These are phyloP conservation scores for Sebastiscus tertius DNA, from an alignment of 2,797 vertebrate genomes.

Conservation along the genomic window DNA sequence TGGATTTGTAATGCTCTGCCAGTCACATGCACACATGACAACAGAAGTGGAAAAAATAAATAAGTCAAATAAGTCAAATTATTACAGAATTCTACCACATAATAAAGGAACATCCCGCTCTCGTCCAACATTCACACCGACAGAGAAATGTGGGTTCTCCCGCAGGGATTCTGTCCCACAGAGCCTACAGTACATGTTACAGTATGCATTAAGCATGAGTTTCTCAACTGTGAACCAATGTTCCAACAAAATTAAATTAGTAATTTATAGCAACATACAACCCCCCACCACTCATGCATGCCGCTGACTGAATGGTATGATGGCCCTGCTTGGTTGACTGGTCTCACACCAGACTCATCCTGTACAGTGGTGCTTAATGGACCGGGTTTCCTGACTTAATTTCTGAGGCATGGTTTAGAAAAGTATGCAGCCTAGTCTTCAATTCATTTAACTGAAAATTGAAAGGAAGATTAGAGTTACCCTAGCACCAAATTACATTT, in stretches of 20 bases:
- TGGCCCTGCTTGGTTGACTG: neutral
- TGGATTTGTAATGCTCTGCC: neutral
- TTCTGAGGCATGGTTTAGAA: neutral
- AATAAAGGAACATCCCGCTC: neutral
- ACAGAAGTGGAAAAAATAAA: neutral
- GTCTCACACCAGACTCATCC: neutral
- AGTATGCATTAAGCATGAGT: conserved; percentile 17
- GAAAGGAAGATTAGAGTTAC: neutral
- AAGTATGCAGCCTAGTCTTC: neutral
- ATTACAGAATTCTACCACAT: neutral
- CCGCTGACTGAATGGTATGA: neutral
- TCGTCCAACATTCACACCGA: neutral
- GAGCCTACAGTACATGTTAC: neutral
- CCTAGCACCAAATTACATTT: neutral
- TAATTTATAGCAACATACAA: conserved; percentile 19
- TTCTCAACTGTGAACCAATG: conserved; percentile 8
- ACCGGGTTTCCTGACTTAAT: neutral
- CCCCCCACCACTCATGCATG: neutral
- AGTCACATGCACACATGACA: neutral
- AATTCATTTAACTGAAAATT: neutral
- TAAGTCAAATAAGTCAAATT: neutral
- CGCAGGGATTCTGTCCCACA: neutral
- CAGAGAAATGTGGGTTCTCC: neutral
- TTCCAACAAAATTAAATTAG: conserved; percentile 22
- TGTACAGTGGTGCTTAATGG: neutral